phyloP scores from a whole-genome alignment of 2,888 invertebrate genomes.

The Brachynemurus nebulosus region DNA sequence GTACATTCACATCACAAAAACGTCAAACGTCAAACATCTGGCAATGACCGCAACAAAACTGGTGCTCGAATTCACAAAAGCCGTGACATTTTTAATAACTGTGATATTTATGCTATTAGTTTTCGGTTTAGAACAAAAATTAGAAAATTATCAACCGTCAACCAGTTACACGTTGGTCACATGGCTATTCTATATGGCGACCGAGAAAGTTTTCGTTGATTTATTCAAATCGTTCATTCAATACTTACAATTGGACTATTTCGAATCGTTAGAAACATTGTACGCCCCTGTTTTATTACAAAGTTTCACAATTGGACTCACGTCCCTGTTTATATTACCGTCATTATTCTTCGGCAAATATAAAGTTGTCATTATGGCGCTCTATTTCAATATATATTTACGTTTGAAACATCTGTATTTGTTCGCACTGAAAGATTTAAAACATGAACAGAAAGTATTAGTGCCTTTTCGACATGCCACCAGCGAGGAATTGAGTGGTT shows the following conservation, averaged over 20 bases:
- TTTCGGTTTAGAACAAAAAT: slow-evolving; percentile 58
- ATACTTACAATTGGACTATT: slow-evolving; percentile 42
- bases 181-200: slow-evolving; percentile 53
- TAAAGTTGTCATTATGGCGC: slow-evolving; percentile 40
- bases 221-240: slow-evolving; percentile 44
- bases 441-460: slow-evolving; percentile 44
- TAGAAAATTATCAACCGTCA: slow-evolving; percentile 59
- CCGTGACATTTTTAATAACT: slow-evolving; percentile 63
- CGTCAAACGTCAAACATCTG: slow-evolving; percentile 54
- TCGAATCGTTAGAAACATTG: slow-evolving; percentile 57
- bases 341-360: slow-evolving; percentile 42
- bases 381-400: slow-evolving; percentile 52
- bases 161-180: slow-evolving; percentile 49
- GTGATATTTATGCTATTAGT: slow-evolving; percentile 62
- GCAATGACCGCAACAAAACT: slow-evolving; percentile 72
- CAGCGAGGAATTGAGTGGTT: slow-evolving; percentile 45
- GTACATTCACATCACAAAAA: slow-evolving; percentile 57
- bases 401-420: slow-evolving; percentile 46
- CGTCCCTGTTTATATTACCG: slow-evolving; percentile 39
- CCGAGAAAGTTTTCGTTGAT: slow-evolving; percentile 57
- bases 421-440: slow-evolving; percentile 39
- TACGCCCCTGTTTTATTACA: slow-evolving; percentile 54
- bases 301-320: slow-evolving; percentile 41
- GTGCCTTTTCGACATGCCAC: slow-evolving; percentile 47
- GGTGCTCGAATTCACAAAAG: slow-evolving; percentile 69